These are phyloP conservation scores for Drosophila tsacasi DNA, from an alignment of 1,140 invertebrate genomes.

Conservation along the genomic window DNA sequence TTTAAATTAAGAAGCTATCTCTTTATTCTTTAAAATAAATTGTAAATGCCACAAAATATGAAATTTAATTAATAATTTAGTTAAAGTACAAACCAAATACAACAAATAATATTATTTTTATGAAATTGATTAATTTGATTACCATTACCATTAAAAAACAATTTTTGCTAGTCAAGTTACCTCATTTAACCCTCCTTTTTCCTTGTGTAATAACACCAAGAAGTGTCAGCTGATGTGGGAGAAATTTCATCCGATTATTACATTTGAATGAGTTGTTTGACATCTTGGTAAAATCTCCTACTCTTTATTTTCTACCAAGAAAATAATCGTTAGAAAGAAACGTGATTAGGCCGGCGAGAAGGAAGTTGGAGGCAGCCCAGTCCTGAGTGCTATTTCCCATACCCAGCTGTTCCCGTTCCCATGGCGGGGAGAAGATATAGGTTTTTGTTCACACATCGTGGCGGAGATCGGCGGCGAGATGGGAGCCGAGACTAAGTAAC, in stretches of 20 bases:
- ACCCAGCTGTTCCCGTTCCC: conserved; percentile 44
- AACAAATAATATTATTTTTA: neutral
- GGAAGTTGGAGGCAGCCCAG: conserved; percentile 14
- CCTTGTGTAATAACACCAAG: neutral
- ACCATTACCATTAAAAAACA: rapidly evolving
- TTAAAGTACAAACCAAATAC: neutral
- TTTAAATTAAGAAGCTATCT: neutral
- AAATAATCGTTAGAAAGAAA: conserved; percentile 21
- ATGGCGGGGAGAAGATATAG: conserved; percentile 41
- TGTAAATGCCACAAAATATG: neutral
- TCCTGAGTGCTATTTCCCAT: conserved; percentile 36
- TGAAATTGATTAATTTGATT: no score
- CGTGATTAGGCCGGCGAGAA: conserved; percentile 34
- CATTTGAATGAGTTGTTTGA: conserved; percentile 47
- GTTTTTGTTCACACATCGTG: conserved; percentile 47
- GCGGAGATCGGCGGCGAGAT: conserved; percentile 11
- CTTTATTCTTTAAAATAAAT: neutral
- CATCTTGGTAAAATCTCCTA: conserved; percentile 9
- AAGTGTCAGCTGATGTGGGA: neutral
- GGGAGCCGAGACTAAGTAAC: conserved; percentile 31
- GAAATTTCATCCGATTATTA: conserved; percentile 47
- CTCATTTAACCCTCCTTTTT: neutral
- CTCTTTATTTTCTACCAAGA: conserved; percentile 1
- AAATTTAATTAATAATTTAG: neutral
- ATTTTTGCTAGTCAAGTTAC: neutral